Percentiles rank a stretch among this genome's conserved stretches.
phyloP scores from a whole-genome alignment of 1,140 invertebrate species.

The Leptestheria dahalacensis region DNA sequence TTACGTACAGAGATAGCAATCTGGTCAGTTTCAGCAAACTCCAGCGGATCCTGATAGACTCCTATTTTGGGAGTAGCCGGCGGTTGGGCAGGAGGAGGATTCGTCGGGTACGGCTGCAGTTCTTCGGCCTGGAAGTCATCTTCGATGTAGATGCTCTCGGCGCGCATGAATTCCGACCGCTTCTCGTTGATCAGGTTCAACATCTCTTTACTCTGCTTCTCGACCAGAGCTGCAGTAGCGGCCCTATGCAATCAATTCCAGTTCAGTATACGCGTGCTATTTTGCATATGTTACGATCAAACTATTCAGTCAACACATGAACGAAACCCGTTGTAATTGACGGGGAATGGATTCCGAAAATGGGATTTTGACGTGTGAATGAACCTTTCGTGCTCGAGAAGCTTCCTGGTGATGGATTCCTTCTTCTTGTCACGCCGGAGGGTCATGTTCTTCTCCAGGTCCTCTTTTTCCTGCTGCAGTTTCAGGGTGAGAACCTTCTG shows the following conservation, averaged over 20 bases:
- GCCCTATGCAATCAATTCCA: conserved; percentile 39
- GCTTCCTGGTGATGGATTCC: conserved; percentile 76
- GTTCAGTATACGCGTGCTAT: background rate
- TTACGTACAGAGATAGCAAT: conserved; percentile 80
- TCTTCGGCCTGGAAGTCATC: conserved; percentile 43
- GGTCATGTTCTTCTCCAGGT: conserved; percentile 92
- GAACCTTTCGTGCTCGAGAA: conserved; percentile 82
- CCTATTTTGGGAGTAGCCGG: conserved; percentile 85
- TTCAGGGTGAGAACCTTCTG: conserved; percentile 61
- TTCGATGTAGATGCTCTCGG: conserved; percentile 59
- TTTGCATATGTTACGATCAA: too few relatives aligned
- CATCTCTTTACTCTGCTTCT: conserved; percentile 92
- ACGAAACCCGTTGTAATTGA: too few relatives aligned
- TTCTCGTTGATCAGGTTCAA: conserved; percentile 85
- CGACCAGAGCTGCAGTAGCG: conserved; percentile 85
- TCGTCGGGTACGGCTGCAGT: conserved; percentile 59
- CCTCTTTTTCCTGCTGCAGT: conserved; percentile 69
- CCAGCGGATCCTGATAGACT: conserved; percentile 81
- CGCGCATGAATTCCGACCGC: conserved; percentile 71
- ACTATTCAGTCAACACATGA: too few relatives aligned
- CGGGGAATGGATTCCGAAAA: too few relatives aligned
- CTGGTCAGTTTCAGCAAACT: conserved; percentile 89
- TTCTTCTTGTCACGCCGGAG: conserved; percentile 85
- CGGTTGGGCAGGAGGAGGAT: conserved; percentile 75
- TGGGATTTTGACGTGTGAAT: too few relatives aligned